Conservation (phyloP, 2,113 vertebrate species). For the Hypanus sabinus region DNA sequence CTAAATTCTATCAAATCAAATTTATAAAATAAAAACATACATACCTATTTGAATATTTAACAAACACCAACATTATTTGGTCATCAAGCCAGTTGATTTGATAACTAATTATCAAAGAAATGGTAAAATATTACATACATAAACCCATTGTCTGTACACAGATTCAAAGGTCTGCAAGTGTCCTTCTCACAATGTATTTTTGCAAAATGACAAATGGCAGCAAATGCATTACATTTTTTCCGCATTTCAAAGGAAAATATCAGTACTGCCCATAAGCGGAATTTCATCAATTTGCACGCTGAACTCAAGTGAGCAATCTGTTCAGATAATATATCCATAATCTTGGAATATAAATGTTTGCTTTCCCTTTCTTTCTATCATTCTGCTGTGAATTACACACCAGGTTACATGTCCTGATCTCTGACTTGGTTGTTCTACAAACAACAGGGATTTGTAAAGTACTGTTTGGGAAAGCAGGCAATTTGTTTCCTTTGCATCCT, state of each 20-base stretch:
- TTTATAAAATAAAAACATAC: slow-evolving; percentile 25
- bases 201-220: neutral
- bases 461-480: too few relatives aligned
- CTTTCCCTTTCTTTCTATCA: neutral
- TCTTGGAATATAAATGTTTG: neutral
- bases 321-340: neutral
- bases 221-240: neutral
- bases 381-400: neutral
- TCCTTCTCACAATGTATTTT: neutral
- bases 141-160: neutral
- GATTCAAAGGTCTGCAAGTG: neutral
- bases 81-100: slow-evolving; percentile 9
- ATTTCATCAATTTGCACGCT: neutral
- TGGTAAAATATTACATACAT: neutral
- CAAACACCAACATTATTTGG: neutral
- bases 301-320: neutral
- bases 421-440: neutral
- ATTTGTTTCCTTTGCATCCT: neutral
- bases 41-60: slow-evolving; percentile 19
- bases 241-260: neutral
- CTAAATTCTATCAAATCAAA: slow-evolving; percentile 9
- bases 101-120: neutral
- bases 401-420: neutral
- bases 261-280: neutral
- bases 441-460: neutral